Evolutionary conservation across 2,113 vertebrate genomes (phyloP).

Genomic region (Chamaetylas fuelleborni): DNA sequence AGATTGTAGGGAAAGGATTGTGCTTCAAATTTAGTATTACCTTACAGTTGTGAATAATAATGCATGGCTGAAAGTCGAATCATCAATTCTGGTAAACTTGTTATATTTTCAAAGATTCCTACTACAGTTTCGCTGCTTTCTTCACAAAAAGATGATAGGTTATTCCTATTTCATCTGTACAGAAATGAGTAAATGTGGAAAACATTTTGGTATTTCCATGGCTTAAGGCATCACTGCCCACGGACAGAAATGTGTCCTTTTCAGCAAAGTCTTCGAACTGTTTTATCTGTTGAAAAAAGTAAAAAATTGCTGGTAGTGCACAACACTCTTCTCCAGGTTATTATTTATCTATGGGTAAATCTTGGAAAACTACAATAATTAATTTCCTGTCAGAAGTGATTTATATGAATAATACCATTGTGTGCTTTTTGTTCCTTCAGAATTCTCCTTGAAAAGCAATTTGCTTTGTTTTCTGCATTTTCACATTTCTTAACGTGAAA

Average conservation of each 20-base stretch:
- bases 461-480: background rate
- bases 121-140: background rate
- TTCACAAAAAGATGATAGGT: background rate
- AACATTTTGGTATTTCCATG: background rate
- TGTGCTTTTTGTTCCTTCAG: conserved; percentile 5
- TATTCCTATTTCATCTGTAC: background rate
- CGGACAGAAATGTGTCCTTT: background rate
- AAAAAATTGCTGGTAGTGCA: background rate
- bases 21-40: background rate
- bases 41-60: background rate
- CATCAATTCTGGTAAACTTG: background rate
- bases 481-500: background rate
- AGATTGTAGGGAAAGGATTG: background rate
- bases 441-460: background rate
- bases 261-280: conserved; percentile 18
- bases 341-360: background rate
- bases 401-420: background rate
- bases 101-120: background rate
- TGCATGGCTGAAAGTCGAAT: background rate
- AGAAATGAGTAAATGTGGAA: background rate
- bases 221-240: background rate
- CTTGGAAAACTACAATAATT: conserved; percentile 6
- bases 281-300: background rate
- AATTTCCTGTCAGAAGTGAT: conserved; percentile 31
- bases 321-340: background rate